Percentiles rank a stretch among this genome's conserved stretches.
phyloP scores from a whole-genome alignment of 2,113 vertebrate genomes.

The Delphinapterus leucas region DNA sequence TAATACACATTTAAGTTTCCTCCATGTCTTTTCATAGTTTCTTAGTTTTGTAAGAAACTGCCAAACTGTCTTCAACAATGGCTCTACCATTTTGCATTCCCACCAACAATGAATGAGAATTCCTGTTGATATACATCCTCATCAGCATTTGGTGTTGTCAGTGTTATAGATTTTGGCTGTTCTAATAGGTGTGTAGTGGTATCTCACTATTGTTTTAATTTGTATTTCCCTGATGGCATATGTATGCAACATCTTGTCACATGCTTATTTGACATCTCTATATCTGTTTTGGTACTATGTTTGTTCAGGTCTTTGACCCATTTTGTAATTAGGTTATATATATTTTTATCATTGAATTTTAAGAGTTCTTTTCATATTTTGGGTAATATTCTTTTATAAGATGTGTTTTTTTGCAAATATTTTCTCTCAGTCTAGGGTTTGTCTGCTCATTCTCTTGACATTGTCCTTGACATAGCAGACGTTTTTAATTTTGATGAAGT shows the following conservation, averaged over 20 bases:
- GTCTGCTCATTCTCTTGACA: background rate
- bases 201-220: background rate
- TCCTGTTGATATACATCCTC: background rate
- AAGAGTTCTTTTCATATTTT: background rate
- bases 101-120: background rate
- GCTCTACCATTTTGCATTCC: background rate
- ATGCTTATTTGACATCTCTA: background rate
- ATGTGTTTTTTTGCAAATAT: background rate
- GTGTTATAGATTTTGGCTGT: background rate
- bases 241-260: background rate
- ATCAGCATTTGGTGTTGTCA: background rate
- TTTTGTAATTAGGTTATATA: background rate
- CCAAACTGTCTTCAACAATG: background rate
- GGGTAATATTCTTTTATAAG: background rate
- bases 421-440: background rate
- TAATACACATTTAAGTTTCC: background rate
- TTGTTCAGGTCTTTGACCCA: background rate
- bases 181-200: background rate
- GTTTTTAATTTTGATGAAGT: background rate
- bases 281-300: background rate
- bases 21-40: background rate
- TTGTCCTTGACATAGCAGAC: background rate
- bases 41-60: background rate
- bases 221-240: background rate
- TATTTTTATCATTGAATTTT: background rate